Conservation (phyloP, 2,797 vertebrate species). For the Octomys mimax region DNA sequence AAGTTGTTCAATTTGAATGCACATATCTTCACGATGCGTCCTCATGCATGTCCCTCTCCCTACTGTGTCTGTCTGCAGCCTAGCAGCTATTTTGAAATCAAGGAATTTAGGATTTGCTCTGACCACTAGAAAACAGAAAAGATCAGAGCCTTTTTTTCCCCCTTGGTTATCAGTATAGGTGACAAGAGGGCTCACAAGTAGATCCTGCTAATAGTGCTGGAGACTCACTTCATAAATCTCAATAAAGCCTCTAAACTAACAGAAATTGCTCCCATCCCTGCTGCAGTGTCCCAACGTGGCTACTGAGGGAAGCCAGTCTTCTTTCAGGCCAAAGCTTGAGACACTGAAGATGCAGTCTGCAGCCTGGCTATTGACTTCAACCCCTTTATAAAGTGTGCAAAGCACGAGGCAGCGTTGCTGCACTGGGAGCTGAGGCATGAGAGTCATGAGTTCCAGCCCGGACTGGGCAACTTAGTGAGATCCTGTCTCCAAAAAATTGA, state of each 20-base stretch:
- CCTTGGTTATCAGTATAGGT: neutral
- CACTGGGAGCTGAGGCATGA: neutral
- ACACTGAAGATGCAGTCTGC: neutral
- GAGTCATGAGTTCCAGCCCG: neutral
- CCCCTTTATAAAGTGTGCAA: neutral
- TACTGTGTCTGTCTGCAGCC: neutral
- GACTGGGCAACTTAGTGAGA: neutral
- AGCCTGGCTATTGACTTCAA: neutral
- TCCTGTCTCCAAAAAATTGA: neutral
- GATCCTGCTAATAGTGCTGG: neutral
- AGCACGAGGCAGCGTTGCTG: neutral
- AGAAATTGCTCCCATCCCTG: neutral
- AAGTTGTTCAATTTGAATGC: neutral
- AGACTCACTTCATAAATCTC: neutral
- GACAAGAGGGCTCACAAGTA: neutral
- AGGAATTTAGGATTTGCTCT: conserved; percentile 1
- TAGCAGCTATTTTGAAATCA: neutral
- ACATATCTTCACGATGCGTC: neutral
- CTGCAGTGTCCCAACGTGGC: neutral
- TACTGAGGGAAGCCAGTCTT: neutral
- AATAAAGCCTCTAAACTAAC: neutral
- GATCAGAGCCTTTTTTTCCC: neutral
- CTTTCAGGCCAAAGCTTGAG: neutral
- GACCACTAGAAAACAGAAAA: conserved; percentile 26
- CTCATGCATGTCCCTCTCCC: neutral